These are phyloP conservation scores for Miniopterus natalensis DNA, from an alignment of 2,113 vertebrate genomes.

Conservation along the genomic window DNA sequence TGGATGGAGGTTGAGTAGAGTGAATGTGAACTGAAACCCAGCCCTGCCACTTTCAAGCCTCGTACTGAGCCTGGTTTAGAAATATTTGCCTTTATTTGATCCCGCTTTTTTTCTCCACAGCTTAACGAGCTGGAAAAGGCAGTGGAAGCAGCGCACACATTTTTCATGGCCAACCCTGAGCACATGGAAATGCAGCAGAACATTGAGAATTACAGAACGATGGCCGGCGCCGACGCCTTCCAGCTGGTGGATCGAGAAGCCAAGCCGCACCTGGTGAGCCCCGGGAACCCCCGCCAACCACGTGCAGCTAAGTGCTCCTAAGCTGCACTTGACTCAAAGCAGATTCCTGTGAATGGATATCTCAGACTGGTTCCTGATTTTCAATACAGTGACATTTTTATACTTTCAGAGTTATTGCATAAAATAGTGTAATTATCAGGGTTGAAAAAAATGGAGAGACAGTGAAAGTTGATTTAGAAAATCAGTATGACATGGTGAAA, in stretches of 20 bases:
- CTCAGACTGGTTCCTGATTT: background rate
- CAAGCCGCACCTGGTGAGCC: conserved; percentile 92
- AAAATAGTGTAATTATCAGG: background rate
- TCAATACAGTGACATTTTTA: background rate
- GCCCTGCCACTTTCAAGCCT: background rate
- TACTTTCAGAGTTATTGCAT: background rate
- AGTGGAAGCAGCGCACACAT: conserved; percentile 96
- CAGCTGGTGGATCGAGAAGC: conserved; percentile 93
- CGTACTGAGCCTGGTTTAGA: background rate
- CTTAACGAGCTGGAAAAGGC: conserved; percentile 94
- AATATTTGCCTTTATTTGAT: background rate
- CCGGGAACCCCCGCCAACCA: background rate
- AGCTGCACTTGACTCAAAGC: background rate
- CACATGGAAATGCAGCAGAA: conserved; percentile 96
- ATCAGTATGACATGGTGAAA: background rate
- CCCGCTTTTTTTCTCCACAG: conserved; percentile 83
- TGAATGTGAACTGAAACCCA: background rate
- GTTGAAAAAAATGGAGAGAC: background rate
- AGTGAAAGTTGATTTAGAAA: conserved; percentile 30
- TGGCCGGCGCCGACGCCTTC: conserved; percentile 85
- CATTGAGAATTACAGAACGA: conserved; percentile 93
- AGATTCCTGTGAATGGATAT: background rate
- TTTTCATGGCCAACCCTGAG: conserved; percentile 98
- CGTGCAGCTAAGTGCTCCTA: rapidly evolving
- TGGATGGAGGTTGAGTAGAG: background rate